A percentile compares a stretch with the other conserved stretches of the same genome.
These are phyloP conservation scores for Dicaeum eximium DNA, from an alignment of 2,113 vertebrate genomes.

Conservation along the genomic window DNA sequence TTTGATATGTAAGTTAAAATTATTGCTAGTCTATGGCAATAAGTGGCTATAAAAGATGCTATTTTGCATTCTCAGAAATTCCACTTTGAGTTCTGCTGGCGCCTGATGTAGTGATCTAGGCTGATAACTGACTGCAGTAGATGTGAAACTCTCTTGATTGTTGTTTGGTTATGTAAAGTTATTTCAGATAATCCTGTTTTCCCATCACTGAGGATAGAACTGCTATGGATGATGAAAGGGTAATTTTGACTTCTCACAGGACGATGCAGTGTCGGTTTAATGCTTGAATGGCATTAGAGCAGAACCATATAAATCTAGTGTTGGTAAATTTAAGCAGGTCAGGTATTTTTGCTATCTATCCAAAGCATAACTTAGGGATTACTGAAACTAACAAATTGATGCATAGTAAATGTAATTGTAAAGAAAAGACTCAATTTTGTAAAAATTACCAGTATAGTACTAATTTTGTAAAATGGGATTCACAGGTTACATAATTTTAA, in stretches of 20 bases:
- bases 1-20: background rate
- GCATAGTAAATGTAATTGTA: background rate
- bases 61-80: background rate
- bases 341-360: background rate
- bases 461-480: background rate
- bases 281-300: background rate
- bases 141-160: background rate
- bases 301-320: background rate
- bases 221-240: background rate
- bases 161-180: background rate
- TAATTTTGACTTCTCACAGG: background rate
- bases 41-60: background rate
- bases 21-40: background rate
- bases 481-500: background rate
- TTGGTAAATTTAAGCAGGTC: background rate
- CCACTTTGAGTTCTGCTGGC: background rate
- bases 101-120: background rate
- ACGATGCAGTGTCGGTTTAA: background rate
- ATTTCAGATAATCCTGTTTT: slow-evolving; percentile 14
- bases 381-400: background rate
- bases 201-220: background rate
- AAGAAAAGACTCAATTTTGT: background rate
- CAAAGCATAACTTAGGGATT: background rate
- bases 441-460: background rate
- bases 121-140: background rate